phyloP scores from a whole-genome alignment of 2,888 invertebrate genomes.

The Linnaemya vulpina region DNA sequence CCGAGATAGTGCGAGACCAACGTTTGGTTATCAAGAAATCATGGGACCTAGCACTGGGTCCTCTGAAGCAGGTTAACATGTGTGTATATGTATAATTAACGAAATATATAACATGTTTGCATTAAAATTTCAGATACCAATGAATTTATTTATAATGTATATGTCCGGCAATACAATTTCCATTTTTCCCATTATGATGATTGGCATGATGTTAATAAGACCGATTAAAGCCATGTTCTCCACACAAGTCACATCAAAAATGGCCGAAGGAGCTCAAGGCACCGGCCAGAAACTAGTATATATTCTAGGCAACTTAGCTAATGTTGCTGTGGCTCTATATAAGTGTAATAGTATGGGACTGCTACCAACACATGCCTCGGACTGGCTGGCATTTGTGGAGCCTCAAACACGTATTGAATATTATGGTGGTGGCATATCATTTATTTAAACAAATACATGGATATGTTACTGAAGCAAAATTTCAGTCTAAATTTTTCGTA shows the following conservation, averaged over 20 bases:
- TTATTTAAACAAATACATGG: no score
- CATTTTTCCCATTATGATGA: conserved; percentile 99
- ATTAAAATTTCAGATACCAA: conserved; percentile 86
- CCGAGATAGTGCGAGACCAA: conserved; percentile 92
- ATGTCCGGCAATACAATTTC: conserved; percentile 99
- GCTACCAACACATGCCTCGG: conserved; percentile 97
- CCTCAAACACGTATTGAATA: conserved; percentile 93
- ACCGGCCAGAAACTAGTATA: conserved; percentile 96
- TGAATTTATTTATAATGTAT: conserved; percentile 99
- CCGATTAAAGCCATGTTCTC: conserved; percentile 97
- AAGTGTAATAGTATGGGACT: conserved; percentile 99
- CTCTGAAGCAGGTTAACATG: conserved; percentile 90
- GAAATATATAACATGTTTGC: background rate
- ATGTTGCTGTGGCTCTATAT: conserved; percentile 95
- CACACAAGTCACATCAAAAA: conserved; percentile 94
- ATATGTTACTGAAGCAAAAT: no score
- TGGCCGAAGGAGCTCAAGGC: conserved; percentile 96
- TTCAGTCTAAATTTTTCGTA: no score
- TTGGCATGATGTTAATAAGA: conserved; percentile 98
- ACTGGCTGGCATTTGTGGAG: conserved; percentile 98
- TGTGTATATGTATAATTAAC: background rate
- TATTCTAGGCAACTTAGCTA: conserved; percentile 95
- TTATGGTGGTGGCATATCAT: conserved; percentile 91
- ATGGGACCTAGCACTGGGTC: conserved; percentile 98
- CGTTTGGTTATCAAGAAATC: conserved; percentile 95